Base-by-base conservation (phyloP, 2,797 vertebrate species). In the Coccyzus lansbergi region DNA sequence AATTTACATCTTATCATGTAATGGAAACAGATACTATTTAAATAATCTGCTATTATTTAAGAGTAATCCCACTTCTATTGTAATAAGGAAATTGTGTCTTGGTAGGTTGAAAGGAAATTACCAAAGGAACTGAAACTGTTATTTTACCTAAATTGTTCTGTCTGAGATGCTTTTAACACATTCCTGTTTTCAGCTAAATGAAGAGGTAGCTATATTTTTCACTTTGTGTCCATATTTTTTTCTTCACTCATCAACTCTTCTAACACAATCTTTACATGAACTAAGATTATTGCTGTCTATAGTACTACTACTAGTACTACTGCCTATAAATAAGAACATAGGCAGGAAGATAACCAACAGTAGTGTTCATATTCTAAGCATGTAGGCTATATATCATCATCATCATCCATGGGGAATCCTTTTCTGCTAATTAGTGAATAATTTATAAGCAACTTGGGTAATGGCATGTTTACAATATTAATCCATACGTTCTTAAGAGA, bases 351-450 rank as follows among this genome's bases (percentile, higher is more conserved):
- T 46, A 74, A 56, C 28, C 20, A 58, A 36, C 48, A 28, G 16
- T 59, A 68, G 56, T 51, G 22, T 44, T 83, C 1, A 19, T 59
- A 89, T 93, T 74, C 71, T 59, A 86, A 77, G 49, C 15, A 20
- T 21, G 6, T 51, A 56, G 40, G 6, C 38, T 51, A n/a, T 68
- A 70, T 85, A 36, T 87, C 71, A 72, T 67, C 28, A 72, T 67
- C 28, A 72, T 74, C 31, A 72, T 74, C 75, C 38, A 28, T 3
- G 7, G 67, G 67, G 72, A 95, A 56, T 86, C 28, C n/a, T 58
- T 20, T 72, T 93, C 59, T 92, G 52, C 65, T 83, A 62, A 72
- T 90, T 86, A 69, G 33, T 94, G 65, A 95, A 94, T 93, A 88
- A 96, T 93, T 95, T 71, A 93, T 82, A 77, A 79, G 38, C 7